A percentile compares a stretch with the other conserved stretches of the same genome.
Conservation (phyloP, 2,888 invertebrate genomes). For the Cantharis nigra region DNA sequence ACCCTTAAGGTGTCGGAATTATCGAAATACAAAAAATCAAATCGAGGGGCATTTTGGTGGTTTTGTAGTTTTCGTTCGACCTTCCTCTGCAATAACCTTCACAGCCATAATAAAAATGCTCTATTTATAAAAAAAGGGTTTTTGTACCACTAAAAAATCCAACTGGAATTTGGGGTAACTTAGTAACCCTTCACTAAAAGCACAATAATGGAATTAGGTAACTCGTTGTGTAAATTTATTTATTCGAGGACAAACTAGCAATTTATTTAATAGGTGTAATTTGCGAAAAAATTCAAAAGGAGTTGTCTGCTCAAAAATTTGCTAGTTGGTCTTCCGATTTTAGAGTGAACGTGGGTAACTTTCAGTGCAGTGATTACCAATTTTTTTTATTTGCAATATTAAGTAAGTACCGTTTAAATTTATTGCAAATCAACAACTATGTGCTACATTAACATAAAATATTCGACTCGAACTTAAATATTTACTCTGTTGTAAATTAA, state of each 20-base stretch:
- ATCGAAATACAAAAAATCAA: background rate
- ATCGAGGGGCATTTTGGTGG: background rate
- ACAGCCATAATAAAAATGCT: conserved; percentile 28
- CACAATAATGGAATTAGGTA: conserved; percentile 43
- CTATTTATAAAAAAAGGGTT: conserved; percentile 40
- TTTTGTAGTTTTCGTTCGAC: conserved; percentile 16
- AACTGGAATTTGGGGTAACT: conserved; percentile 35
- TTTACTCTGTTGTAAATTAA: background rate
- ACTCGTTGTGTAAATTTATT: conserved; percentile 33
- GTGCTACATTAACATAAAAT: background rate
- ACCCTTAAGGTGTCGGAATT: background rate
- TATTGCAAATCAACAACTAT: background rate
- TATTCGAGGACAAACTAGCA: conserved; percentile 43
- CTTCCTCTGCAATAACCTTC: conserved; percentile 30
- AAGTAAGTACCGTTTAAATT: background rate
- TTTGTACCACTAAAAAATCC: conserved; percentile 38
- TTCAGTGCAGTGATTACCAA: background rate
- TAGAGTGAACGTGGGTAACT: background rate
- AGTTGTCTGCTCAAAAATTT: background rate
- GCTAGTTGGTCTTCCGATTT: conserved; percentile 9
- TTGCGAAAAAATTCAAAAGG: conserved; percentile 25
- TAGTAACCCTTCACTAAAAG: conserved; percentile 45
- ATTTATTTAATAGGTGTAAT: conserved; percentile 40
- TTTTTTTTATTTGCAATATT: background rate
- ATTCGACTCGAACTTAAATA: background rate